phyloP scores from a whole-genome alignment of 2,797 vertebrate genomes.

The Lepidocolaptes lacrymiger region DNA sequence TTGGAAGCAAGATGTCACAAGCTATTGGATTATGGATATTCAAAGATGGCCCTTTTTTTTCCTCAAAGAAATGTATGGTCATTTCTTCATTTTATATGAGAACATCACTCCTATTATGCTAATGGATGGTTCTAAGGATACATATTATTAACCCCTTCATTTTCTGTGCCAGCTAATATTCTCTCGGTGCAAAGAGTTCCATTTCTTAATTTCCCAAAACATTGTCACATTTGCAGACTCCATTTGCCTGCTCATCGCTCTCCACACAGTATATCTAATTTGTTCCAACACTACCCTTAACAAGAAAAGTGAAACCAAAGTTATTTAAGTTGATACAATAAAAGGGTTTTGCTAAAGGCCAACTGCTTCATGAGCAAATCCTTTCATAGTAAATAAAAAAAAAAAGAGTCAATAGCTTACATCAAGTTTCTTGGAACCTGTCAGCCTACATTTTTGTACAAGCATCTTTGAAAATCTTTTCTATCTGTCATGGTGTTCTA shows the following conservation, averaged over 20 bases:
- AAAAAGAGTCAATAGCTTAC: not conserved
- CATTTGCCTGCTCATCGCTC: not conserved
- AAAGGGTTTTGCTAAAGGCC: not conserved
- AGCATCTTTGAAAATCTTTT: constrained; percentile 21
- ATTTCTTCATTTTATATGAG: not conserved
- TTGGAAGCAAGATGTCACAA: not conserved
- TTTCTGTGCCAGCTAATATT: not conserved
- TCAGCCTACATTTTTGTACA: not conserved
- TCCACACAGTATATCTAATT: not conserved
- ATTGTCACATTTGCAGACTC: not conserved
- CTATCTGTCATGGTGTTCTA: not conserved
- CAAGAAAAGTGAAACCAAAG: not conserved
- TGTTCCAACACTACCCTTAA: not conserved
- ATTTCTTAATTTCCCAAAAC: not conserved
- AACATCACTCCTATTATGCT: not conserved
- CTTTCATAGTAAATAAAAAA: not conserved
- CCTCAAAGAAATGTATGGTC: not conserved
- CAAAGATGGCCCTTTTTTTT: not conserved
- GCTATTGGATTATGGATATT: not conserved
- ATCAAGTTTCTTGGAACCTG: not conserved
- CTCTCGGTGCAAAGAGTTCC: not conserved
- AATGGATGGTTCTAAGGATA: not conserved
- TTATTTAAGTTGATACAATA: not conserved
- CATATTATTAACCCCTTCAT: not conserved
- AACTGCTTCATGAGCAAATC: not conserved